A percentile compares a stretch with the other conserved stretches of the same genome.
phyloP scores from a whole-genome alignment of 1,140 invertebrate species.

The Drosophila ironensis region DNA sequence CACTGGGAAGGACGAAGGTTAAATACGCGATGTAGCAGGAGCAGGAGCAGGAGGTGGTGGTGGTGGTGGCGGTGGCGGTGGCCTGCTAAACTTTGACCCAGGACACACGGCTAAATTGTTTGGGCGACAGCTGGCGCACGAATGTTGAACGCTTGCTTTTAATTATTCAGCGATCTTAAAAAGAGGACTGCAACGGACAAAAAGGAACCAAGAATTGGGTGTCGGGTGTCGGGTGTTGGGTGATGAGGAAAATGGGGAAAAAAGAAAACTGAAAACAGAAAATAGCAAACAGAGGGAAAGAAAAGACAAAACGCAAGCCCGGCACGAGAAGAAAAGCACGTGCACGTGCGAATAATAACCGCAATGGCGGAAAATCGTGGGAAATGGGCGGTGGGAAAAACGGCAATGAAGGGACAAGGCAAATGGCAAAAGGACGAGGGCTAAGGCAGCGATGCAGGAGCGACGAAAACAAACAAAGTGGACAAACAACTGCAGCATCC shows the following conservation, averaged over 20 bases:
- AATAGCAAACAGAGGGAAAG: background rate
- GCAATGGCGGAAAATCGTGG: conserved; percentile 21
- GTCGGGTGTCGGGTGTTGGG: too few species aligned
- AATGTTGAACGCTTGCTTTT: conserved; percentile 65
- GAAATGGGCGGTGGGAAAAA: background rate
- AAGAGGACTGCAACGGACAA: conserved; percentile 3
- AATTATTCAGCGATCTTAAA: conserved; percentile 72
- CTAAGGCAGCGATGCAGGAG: conserved; percentile 17
- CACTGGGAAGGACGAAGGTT: conserved; percentile 30
- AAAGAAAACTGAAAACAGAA: background rate
- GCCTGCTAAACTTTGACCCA: conserved; percentile 73
- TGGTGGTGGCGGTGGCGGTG: conserved; percentile 2
- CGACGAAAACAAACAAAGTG: conserved; percentile 34
- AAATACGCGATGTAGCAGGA: background rate
- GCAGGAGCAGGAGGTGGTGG: background rate
- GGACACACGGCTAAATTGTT: conserved; percentile 68
- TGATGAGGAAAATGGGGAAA: background rate
- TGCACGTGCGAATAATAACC: conserved; percentile 10
- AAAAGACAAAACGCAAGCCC: conserved; percentile 9
- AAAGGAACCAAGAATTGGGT: background rate
- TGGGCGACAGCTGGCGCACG: conserved; percentile 65
- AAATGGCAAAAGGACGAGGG: conserved; percentile 1
- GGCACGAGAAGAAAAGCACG: conserved; percentile 21
- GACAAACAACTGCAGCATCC: conserved; percentile 57
- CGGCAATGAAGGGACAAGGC: background rate